These are phyloP conservation scores for Gymnobelideus leadbeateri DNA, from an alignment of 2,113 vertebrate genomes.

Conservation along the genomic window DNA sequence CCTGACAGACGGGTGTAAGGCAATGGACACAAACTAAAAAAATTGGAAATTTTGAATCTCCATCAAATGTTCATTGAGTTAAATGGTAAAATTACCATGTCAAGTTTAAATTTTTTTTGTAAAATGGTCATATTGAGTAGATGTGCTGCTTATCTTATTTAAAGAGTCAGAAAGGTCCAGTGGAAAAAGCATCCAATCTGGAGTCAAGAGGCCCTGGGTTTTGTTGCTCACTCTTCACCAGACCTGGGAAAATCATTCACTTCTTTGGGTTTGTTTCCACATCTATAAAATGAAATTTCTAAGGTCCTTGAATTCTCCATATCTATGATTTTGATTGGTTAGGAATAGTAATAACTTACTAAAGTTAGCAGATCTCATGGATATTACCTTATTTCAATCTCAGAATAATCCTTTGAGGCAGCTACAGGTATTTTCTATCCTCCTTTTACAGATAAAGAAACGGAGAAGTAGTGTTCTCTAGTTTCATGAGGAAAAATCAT, in stretches of 20 bases:
- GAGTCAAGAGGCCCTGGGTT: not conserved
- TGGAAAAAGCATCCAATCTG: not conserved
- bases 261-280: not conserved
- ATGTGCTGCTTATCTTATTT: not conserved
- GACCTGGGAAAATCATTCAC: not conserved
- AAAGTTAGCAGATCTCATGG: not conserved
- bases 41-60: not conserved
- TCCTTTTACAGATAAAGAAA: not conserved
- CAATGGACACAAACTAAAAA: not conserved
- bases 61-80: not conserved
- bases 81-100: not conserved
- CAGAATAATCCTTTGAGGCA: not conserved
- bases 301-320: not conserved
- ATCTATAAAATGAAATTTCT: not conserved
- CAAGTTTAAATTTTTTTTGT: not conserved
- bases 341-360: not conserved
- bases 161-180: not conserved
- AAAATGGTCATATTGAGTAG: not conserved
- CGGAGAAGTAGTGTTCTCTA: not conserved
- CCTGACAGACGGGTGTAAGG: not conserved
- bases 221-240: not conserved
- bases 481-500: not conserved
- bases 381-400: not conserved
- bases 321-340: not conserved
- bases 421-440: not conserved